These are phyloP conservation scores for Coracias cyanogaster DNA, from an alignment of 2,797 vertebrate species.

Conservation along the genomic window DNA sequence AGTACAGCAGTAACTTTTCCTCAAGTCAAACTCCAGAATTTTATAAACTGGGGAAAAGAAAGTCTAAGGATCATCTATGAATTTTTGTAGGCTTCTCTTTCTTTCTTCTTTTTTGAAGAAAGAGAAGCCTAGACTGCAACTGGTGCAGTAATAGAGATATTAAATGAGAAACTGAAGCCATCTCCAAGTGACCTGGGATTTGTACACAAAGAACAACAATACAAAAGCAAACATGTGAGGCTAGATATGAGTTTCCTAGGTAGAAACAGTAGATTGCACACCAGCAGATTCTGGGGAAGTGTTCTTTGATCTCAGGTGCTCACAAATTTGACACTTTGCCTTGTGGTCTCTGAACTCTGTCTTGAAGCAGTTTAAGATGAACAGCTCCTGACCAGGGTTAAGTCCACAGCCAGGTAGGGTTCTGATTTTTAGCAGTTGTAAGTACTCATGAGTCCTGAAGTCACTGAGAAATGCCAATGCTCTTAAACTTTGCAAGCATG, in stretches of 20 bases:
- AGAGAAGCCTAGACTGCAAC: not conserved
- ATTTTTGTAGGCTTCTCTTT: not conserved
- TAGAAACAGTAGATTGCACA: not conserved
- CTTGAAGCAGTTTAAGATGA: not conserved
- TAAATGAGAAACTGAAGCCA: not conserved
- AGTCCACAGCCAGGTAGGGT: not conserved
- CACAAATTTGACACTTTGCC: not conserved
- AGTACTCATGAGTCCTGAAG: not conserved
- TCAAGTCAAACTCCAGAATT: not conserved
- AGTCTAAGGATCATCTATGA: not conserved
- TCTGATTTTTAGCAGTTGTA: not conserved
- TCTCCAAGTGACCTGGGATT: not conserved
- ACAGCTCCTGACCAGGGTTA: not conserved
- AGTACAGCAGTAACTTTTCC: no score
- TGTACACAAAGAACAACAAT: not conserved
- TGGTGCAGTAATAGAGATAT: not conserved
- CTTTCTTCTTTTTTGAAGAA: no score
- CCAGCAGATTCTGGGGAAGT: not conserved
- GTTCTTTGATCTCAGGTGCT: not conserved
- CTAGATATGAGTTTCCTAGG: not conserved
- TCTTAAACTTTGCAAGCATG: rapidly evolving
- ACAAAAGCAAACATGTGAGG: not conserved
- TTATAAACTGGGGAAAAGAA: not conserved
- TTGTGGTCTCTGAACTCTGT: not conserved
- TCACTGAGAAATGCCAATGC: not conserved